Evolutionary conservation across 1,140 invertebrate genomes (phyloP), one percentile per base, ranked within the genome.

Genomic region (Drosophila pachea): DNA sequence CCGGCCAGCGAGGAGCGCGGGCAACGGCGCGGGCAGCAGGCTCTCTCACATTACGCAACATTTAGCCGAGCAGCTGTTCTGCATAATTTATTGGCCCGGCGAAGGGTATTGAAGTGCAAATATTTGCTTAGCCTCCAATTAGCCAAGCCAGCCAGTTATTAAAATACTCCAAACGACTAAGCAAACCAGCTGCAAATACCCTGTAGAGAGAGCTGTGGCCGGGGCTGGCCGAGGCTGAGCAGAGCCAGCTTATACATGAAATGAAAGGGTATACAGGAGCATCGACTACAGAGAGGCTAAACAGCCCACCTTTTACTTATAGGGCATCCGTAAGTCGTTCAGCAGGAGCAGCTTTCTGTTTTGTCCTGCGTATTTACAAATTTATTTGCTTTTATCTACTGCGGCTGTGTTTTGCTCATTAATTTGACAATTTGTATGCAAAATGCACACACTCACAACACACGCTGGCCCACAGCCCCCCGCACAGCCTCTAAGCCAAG

Each of bases 371-470:
- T 65, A 45, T 70, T 79, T 66, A 64, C 64, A 74, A 68, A 84
- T 84, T 66, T 70, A 74, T 77, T 78, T 78, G 63, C 68, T 38
- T 71, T 67, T 58, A 67, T 67, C 53, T 67, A 64, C 64, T 67
- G 64, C 56, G 64, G 32, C 55, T 42, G 33, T 61, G 63, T 49
- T 62, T 60, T 68, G 69, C 77, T 86, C 76, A 81, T 86, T 86
- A 81, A 86, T 86, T 86, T 86, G 68, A 76, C 77, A 86, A 86
- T 86, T 86, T 86, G 74, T 81, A 86, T 86, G 81, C 81, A 86
- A 86, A 86, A 81, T 86, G 68, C 81, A 86, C 65, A 86, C 81
- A 64, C 56, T 73, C 14, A 36, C 16, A 14, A 11, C 36, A n/a
- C n/a, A n/a, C n/a, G n/a, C n/a, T n/a, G n/a, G n/a, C n/a, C n/a